A percentile compares a stretch with the other conserved stretches of the same genome.
Evolutionary conservation across 2,113 vertebrate species (phyloP).

Genomic region (Phrynocephalus versicolor): DNA sequence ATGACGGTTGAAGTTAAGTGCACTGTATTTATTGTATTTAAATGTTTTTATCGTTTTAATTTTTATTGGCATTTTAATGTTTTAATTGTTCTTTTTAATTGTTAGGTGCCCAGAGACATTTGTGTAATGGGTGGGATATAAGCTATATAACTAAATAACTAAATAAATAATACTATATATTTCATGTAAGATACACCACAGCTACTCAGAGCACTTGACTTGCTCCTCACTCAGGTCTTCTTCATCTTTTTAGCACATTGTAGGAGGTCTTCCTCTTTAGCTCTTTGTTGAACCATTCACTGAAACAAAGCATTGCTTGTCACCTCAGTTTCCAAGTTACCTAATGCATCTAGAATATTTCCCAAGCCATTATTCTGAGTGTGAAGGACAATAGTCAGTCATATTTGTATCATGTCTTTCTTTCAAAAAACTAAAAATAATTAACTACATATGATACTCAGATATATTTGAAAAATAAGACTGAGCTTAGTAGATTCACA

Average conservation of each 20-base stretch:
- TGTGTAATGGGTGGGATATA: too few relatives aligned
- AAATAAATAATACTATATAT: constrained; percentile 25
- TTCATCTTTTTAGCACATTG: not conserved
- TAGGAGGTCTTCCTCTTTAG: not conserved
- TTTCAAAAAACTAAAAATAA: not conserved
- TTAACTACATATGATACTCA: not conserved
- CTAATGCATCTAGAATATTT: not conserved
- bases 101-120: too few relatives aligned
- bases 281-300: constrained; percentile 2
- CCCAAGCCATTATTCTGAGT: not conserved
- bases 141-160: too few relatives aligned
- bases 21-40: too few relatives aligned
- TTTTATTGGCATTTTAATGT: too few relatives aligned
- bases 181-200: not conserved
- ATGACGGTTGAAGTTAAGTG: constrained; percentile 22
- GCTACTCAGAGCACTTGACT: not conserved
- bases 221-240: not conserved
- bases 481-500: not conserved
- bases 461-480: not conserved
- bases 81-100: too few relatives aligned
- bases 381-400: not conserved
- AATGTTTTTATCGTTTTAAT: too few relatives aligned
- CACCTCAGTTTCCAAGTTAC: not conserved
- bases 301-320: constrained; percentile 4
- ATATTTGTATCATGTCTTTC: not conserved